A percentile compares a stretch with the other conserved stretches of the same genome.
Conservation (phyloP, 2,113 vertebrate species). For the Brachypteracias leptosomus region DNA sequence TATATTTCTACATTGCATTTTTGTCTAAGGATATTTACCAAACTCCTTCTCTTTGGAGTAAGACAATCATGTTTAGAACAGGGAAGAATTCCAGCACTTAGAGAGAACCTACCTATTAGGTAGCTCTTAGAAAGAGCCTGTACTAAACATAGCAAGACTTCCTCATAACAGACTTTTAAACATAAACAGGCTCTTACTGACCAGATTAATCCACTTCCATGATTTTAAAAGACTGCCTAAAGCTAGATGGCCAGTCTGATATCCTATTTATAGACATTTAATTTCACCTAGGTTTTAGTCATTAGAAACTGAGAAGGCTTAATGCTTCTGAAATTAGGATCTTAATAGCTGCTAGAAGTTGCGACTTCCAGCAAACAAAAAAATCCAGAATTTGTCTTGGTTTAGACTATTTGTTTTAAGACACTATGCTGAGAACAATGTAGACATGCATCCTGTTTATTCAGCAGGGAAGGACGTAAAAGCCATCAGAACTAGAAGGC, state of each 20-base stretch:
- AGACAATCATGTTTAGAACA: not conserved
- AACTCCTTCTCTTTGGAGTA: not conserved
- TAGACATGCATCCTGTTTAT: slow-evolving; percentile 48
- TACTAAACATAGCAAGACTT: not conserved
- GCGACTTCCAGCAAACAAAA: not conserved
- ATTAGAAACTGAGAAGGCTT: not conserved
- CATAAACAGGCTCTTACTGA: not conserved
- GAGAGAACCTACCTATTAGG: not conserved
- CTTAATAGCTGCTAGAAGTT: not conserved
- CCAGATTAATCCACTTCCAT: slow-evolving; percentile 11
- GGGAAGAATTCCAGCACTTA: not conserved
- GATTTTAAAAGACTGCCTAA: slow-evolving; percentile 17
- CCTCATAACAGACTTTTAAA: not conserved
- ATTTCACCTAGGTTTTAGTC: slow-evolving; percentile 4
- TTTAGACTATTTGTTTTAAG: slow-evolving; percentile 9
- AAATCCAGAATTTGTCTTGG: not conserved
- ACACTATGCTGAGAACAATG: slow-evolving; percentile 23
- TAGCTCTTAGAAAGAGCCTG: not conserved
- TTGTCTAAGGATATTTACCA: not conserved
- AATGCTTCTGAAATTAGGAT: not conserved
- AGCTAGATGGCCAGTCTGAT: not conserved
- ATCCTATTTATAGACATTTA: not conserved
- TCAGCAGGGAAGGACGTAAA: not conserved
- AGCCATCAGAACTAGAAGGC: not conserved
- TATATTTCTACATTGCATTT: not conserved